Percentiles rank a stretch among this genome's conserved stretches.
phyloP scores from a whole-genome alignment of 1,140 invertebrate genomes.

The Heliconius hewitsoni region DNA sequence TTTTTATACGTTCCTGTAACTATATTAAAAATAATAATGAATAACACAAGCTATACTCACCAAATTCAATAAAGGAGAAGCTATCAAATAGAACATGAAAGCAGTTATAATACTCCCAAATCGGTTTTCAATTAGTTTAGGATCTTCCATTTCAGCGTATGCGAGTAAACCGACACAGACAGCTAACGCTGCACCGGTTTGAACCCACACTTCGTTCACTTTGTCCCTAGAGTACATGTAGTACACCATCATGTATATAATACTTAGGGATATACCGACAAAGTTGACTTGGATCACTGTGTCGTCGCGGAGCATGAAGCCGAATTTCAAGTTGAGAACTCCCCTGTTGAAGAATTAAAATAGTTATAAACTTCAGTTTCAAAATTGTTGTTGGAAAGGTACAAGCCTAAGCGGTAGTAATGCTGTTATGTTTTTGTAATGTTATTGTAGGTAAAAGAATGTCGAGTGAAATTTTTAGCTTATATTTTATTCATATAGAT shows the following conservation, averaged over 20 bases:
- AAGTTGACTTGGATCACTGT: conserved; percentile 89
- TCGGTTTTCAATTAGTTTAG: conserved; percentile 84
- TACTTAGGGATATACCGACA: conserved; percentile 85
- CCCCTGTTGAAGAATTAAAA: conserved; percentile 79
- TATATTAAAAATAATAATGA: not conserved
- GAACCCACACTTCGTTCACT: conserved; percentile 76
- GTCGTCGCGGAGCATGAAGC: conserved; percentile 85
- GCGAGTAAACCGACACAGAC: conserved; percentile 83
- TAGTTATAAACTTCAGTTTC: no score
- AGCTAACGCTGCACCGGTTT: conserved; percentile 79
- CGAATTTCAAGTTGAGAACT: conserved; percentile 87
- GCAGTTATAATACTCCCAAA: conserved; percentile 86
- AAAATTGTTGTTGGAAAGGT: no score
- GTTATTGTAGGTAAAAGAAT: no score
- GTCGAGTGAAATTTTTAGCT: no score
- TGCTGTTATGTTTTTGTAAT: no score
- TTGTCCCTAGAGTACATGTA: conserved; percentile 85
- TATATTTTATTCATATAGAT: no score
- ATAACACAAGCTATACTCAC: conserved; percentile 76
- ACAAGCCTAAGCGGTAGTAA: no score
- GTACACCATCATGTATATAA: conserved; percentile 84
- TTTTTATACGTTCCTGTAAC: not conserved
- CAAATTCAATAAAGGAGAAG: conserved; percentile 86
- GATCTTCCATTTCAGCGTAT: conserved; percentile 85
- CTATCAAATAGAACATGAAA: conserved; percentile 86